Percentiles rank a stretch among this genome's conserved stretches.
Evolutionary conservation across 2,888 invertebrate species (phyloP).

Genomic region (Pyrocoelia pectoralis): DNA sequence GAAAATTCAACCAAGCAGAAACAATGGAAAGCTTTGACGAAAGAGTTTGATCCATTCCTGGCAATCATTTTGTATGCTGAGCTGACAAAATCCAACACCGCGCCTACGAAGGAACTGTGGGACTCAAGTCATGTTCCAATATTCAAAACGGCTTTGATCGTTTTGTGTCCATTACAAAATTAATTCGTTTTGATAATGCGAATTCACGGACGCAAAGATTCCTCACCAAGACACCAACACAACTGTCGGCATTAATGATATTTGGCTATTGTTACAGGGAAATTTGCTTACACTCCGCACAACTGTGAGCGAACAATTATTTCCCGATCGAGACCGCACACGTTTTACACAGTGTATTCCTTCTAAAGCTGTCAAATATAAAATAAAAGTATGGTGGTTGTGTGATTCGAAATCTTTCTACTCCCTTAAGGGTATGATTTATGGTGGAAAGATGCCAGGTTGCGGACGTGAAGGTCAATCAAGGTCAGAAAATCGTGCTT

Average conservation of each 20-base stretch:
- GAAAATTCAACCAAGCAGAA: neutral
- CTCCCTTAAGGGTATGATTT: conserved; percentile 1
- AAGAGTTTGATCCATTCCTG: neutral
- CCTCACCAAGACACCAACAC: neutral
- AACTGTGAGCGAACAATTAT: neutral
- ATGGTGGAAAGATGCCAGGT: neutral
- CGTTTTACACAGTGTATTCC: neutral
- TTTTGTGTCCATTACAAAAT: neutral
- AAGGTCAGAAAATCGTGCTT: neutral
- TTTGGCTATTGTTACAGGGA: conserved; percentile 1
- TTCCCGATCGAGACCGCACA: neutral
- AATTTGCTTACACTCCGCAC: neutral
- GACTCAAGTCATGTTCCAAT: conserved; percentile 1
- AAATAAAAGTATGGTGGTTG: neutral
- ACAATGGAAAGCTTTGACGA: neutral
- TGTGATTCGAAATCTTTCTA: neutral
- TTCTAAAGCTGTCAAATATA: neutral
- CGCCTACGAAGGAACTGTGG: neutral
- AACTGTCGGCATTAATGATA: neutral
- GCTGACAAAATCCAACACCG: neutral
- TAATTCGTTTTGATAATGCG: neutral
- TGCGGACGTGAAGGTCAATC: no score
- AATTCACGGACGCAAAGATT: conserved; percentile 1
- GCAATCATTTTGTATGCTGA: conserved; percentile 4
- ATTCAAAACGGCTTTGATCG: neutral